Percentiles rank a stretch among this genome's conserved stretches.
These are phyloP conservation scores for Yponomeuta plumbellus DNA, from an alignment of 2,888 invertebrate species.

Conservation along the genomic window DNA sequence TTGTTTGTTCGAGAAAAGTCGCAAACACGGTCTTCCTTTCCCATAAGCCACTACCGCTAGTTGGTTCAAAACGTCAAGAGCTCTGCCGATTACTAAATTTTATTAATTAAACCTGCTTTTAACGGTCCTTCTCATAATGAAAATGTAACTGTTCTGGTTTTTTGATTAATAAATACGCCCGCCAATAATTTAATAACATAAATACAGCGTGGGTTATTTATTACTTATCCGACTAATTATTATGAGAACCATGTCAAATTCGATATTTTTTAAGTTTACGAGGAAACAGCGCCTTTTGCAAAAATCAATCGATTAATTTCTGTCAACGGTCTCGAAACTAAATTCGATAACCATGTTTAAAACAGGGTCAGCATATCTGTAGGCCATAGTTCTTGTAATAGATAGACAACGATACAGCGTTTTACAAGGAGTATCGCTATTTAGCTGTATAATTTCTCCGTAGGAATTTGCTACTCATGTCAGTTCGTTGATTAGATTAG, in stretches of 20 bases:
- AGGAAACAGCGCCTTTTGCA: neutral
- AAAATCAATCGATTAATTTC: neutral
- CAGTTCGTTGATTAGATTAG: too few species aligned
- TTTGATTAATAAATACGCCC: conserved; percentile 5
- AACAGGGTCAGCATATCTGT: too few species aligned
- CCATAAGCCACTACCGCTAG: conserved; percentile 36
- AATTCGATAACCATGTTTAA: too few species aligned
- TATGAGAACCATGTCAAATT: conserved; percentile 1
- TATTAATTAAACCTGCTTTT: conserved; percentile 39
- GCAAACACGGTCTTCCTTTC: conserved; percentile 28
- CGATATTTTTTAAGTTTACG: neutral
- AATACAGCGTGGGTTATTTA: neutral
- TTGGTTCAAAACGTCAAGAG: conserved; percentile 34
- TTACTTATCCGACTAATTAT: neutral
- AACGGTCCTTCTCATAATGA: conserved; percentile 29
- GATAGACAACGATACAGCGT: too few species aligned
- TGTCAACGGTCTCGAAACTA: neutral
- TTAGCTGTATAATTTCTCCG: too few species aligned
- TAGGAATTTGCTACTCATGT: too few species aligned
- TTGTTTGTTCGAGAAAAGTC: neutral
- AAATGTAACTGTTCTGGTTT: conserved; percentile 17
- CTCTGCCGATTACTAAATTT: conserved; percentile 34
- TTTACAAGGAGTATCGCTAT: too few species aligned
- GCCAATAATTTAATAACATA: neutral
- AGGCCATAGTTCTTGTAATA: too few species aligned